Evolutionary conservation across 2,797 vertebrate species (phyloP), one percentile per base, ranked within the genome.

Genomic region (Vireo griseus): DNA sequence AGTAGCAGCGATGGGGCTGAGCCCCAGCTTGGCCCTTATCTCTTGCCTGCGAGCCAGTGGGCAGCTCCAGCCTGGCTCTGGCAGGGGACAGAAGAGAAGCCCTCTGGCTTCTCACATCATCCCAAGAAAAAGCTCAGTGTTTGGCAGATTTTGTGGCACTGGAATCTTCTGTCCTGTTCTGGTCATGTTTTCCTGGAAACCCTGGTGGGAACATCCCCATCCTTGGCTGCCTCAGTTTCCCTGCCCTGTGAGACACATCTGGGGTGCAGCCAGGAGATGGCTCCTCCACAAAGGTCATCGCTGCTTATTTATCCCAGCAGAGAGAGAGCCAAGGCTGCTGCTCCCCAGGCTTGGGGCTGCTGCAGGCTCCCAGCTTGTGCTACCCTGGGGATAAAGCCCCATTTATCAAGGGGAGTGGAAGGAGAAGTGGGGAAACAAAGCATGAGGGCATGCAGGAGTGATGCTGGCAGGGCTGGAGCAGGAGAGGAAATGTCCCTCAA

Each of bases 311-410:
- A 50, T 42, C 57, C 47, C 16, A 15, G 72, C 52, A 48, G 55
- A 22, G 57, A 47, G 50, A 62, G 67, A 17, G 61, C 37, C 54
- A 35, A 67, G 72, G 67, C 67, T 67, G 54, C 42, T 72, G 52
- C 22, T n/a, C 51, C 4, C 1, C 0, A 0, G 55, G 13, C 29
- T n/a, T 19, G 1, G 6, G 16, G 47, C 48, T 67, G 42, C 44
- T 11, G 18, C 10, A 24, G 31, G 24, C 9, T 18, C 62, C 44
- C 6, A 2, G 55, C 50, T 35, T 1, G 2, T 5, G 3, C 2
- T 20, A 16, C 75, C n/a, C 57, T 24, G 42, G 59, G 52, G 20
- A 66, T 29, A 40, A 50, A 71, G 9, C 25, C 47, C 26, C 21
- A 24, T 21, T 16, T 25, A n/a, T 9, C 11, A 2, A 29, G 29